These are phyloP conservation scores for Pogona vitticeps DNA, from an alignment of 2,113 vertebrate genomes.

Conservation along the genomic window DNA sequence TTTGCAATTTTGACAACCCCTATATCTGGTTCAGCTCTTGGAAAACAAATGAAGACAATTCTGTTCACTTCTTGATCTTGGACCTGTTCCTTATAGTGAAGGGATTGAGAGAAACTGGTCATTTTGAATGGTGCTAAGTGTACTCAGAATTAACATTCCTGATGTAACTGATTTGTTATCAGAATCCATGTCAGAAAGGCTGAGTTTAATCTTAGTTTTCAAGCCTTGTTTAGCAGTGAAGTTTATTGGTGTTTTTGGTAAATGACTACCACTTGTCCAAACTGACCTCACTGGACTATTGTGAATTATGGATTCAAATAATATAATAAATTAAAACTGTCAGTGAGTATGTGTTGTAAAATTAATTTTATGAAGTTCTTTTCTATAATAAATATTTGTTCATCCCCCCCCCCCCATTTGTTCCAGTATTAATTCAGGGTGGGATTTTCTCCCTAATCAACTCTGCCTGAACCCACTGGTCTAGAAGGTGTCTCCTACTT, in stretches of 20 bases:
- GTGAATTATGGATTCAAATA: background rate
- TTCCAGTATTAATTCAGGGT: background rate
- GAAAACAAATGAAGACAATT: background rate
- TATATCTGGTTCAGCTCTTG: background rate
- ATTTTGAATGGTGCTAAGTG: background rate
- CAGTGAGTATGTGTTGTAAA: background rate
- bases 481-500: background rate
- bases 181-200: background rate
- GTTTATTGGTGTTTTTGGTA: background rate
- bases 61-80: background rate
- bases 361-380: background rate
- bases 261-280: background rate
- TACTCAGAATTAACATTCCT: background rate
- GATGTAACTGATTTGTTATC: background rate
- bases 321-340: background rate
- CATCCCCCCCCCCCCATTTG: background rate
- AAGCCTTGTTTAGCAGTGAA: background rate
- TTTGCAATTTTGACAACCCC: constrained; percentile 24
- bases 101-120: background rate
- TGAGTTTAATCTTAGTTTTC: background rate
- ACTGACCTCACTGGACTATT: background rate
- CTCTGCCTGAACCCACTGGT: rapidly evolving
- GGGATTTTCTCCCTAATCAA: background rate
- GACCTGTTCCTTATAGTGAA: background rate
- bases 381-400: background rate